Conservation (phyloP, 2,113 vertebrate genomes). For the Anthoscopus minutus region DNA sequence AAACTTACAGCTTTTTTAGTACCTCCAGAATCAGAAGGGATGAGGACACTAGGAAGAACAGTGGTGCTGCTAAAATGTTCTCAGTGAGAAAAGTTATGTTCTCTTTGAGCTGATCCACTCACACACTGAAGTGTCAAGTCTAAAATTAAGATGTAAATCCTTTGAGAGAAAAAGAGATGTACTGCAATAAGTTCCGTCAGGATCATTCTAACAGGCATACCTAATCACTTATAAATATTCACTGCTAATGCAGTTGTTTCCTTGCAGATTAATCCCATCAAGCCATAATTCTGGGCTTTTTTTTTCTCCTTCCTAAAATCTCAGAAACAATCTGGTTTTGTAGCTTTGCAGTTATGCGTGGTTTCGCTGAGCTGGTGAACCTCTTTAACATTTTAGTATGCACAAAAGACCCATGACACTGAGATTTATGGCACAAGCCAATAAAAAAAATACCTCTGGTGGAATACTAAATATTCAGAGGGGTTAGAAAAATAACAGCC, state of each 20-base stretch:
- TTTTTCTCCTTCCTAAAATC: background rate
- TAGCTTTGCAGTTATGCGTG: background rate
- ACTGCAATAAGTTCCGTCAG: background rate
- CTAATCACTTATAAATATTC: background rate
- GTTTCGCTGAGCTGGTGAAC: slow-evolving; percentile 2
- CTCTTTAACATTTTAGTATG: background rate
- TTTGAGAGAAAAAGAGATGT: background rate
- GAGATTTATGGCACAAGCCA: slow-evolving; percentile 6
- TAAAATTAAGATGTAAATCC: background rate
- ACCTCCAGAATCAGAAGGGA: background rate
- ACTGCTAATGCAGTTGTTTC: background rate
- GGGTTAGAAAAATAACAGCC: background rate
- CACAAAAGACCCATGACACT: background rate
- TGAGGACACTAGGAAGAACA: background rate
- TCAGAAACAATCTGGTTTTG: background rate
- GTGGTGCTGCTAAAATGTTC: background rate
- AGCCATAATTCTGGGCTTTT: background rate
- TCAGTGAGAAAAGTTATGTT: background rate
- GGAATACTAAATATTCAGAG: slow-evolving; percentile 28
- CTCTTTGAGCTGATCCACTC: background rate
- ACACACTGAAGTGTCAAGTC: background rate
- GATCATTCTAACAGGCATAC: background rate
- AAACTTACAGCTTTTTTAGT: background rate
- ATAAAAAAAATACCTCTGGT: background rate
- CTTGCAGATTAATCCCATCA: background rate